Conservation (phyloP, 2,113 vertebrate species). For the Planiliza haematocheilus region DNA sequence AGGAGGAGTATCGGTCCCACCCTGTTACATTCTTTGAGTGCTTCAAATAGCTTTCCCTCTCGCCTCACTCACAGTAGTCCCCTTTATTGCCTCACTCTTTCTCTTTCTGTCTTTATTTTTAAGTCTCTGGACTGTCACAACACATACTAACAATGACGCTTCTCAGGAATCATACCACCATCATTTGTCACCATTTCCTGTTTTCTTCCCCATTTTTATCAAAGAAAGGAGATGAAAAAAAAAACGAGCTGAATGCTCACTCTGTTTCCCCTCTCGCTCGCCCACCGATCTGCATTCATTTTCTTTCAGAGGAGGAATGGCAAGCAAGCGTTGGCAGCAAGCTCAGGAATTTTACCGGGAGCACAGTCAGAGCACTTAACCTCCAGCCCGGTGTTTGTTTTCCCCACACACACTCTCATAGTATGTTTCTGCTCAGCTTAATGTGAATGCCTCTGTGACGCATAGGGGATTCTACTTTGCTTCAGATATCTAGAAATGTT, state of each 20-base stretch:
- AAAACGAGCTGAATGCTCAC: constrained; percentile 62
- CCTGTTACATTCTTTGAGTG: constrained; percentile 77
- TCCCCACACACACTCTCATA: constrained; percentile 47
- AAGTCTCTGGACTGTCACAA: constrained; percentile 14
- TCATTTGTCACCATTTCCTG: constrained; percentile 41
- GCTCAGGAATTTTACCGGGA: constrained; percentile 76
- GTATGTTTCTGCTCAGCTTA: constrained; percentile 51
- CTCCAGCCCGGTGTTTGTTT: constrained; percentile 74
- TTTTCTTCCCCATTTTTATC: constrained; percentile 41
- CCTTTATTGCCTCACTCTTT: constrained; percentile 8
- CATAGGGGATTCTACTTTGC: constrained; percentile 19
- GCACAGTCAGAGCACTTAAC: constrained; percentile 75
- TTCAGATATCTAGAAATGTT: constrained; percentile 10
- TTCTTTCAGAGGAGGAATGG: constrained; percentile 72
- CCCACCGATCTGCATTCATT: constrained; percentile 58
- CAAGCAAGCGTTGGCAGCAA: constrained; percentile 67
- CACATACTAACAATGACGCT: constrained; percentile 20
- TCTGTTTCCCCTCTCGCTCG: constrained; percentile 57
- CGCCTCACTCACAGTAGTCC: neutral
- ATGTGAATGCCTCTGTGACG: constrained; percentile 24
- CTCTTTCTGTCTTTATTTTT: neutral
- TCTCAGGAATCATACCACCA: constrained; percentile 19
- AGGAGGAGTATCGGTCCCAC: constrained; percentile 57
- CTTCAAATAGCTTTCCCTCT: constrained; percentile 65
- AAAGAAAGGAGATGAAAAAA: constrained; percentile 17